Evolutionary conservation across 2,888 invertebrate species (phyloP), one percentile per base, ranked within the genome.

Genomic region (Myopa tessellatipennis): DNA sequence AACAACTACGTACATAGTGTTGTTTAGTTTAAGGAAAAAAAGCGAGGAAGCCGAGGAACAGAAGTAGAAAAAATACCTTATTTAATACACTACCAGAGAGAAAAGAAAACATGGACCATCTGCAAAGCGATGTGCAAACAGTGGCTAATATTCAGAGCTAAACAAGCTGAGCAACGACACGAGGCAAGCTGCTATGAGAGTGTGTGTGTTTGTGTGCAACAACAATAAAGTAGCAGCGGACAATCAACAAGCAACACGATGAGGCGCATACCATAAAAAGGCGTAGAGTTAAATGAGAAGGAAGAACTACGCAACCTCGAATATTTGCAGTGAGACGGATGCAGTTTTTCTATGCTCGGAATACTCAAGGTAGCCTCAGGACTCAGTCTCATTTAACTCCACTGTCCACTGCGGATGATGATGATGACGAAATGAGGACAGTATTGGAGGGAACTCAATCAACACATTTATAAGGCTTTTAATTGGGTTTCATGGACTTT

Each of bases 131-230:
- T n/a, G n/a, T n/a, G n/a, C n/a, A n/a, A n/a, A n/a, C n/a, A 40
- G 36, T 40, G 67, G 67, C 38, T 40, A 67, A 67, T 67, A 67
- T 67, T 67, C 36, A 67, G n/a, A 40, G n/a, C 40, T 67, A 38
- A 14, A 67, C 67, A 67, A 67, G 14, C 7, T n/a, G 8, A n/a
- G 10, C 69, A 69, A 50, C 50, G 45, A 26, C 52, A 50, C 52
- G 10, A 50, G 3, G 16, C 38, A 36, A 26, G 26, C 26, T 8
- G 36, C 67, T 6, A 5, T 8, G 16, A 55, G 5, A 16, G 10
- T 45, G 0, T 45, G 45, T 45, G 6, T 45, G 45, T 8, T 1
- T 45, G 10, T 8, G 45, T 45, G 10, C 45, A 45, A 45, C 6
- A 45, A 45, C 6, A 45, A 45, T 8, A 8, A 45, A 45, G 3